Evolutionary conservation across 1,140 invertebrate species (phyloP).

Genomic region (Agrypnia vestita): DNA sequence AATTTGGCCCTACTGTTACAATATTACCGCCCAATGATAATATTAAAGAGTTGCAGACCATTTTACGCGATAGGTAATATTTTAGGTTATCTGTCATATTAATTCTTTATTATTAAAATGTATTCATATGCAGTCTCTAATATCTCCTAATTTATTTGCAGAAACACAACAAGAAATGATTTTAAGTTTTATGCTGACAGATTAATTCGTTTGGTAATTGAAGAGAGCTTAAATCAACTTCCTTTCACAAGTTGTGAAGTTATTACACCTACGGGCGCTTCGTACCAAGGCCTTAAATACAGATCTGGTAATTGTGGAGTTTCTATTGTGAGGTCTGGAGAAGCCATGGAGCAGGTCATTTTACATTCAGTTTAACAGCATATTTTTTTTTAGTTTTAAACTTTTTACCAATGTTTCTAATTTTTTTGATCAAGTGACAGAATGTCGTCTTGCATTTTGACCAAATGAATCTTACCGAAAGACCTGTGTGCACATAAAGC

Average conservation of each 20-base stretch:
- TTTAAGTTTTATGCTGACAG: slow-evolving; percentile 99
- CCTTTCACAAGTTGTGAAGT: slow-evolving; percentile 93
- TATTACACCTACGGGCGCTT: slow-evolving; percentile 92
- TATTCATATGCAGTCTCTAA: neutral
- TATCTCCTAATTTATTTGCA: slow-evolving; percentile 70
- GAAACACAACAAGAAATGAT: slow-evolving; percentile 93
- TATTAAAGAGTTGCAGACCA: slow-evolving; percentile 94
- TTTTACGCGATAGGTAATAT: slow-evolving; percentile 92
- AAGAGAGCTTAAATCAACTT: slow-evolving; percentile 97
- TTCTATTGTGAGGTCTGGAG: slow-evolving; percentile 95
- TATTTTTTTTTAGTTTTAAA: too few species aligned
- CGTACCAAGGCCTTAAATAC: slow-evolving; percentile 94
- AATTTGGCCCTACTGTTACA: slow-evolving; percentile 78
- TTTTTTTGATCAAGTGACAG: too few species aligned
- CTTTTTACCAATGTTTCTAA: too few species aligned
- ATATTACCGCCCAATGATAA: slow-evolving; percentile 89
- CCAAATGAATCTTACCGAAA: too few species aligned
- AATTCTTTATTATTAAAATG: neutral
- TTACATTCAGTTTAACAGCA: neutral
- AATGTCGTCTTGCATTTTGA: too few species aligned
- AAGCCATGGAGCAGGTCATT: slow-evolving; percentile 96
- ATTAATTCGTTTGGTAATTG: slow-evolving; percentile 95
- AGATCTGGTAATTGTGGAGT: slow-evolving; percentile 98
- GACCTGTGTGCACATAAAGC: too few species aligned
- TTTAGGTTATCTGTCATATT: slow-evolving; percentile 59